Base-by-base conservation (phyloP, 1,140 invertebrate species). In the Bombus confusus region DNA sequence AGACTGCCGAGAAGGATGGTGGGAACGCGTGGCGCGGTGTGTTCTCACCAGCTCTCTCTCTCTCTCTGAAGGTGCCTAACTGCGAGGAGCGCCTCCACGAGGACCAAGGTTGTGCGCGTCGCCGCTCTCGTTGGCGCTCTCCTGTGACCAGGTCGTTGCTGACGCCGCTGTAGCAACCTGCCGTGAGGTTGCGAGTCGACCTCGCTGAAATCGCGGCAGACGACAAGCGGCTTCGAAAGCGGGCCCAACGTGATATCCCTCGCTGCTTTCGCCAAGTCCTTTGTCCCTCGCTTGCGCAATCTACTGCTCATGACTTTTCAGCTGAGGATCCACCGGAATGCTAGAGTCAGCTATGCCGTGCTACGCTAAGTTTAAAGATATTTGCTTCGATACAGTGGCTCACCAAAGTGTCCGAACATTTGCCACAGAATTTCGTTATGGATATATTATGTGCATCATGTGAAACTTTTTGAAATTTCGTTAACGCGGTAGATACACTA, bases 21-120 rank as follows among this genome's bases (percentile, higher is more conserved):
- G 95, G 94, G 95, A 95, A 95, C 94, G 93, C 90, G 91, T 92
- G 93, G 91, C 93, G 92, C 91, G 92, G 92, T 93, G 91, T 95
- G 95, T 95, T 95, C 95, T 95, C 94, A 95, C 94, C 94, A 94
- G 92, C 92, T 91, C 86, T 91, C 90, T 88, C 87, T 86, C 85
- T 83, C 85, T 83, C 81, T 83, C 72, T 73, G 69, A 73, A 75
- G 86, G 86, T 76, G 88, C 83, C 80, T 85, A 83, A 85, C 88
- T 89, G 75, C 87, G 82, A 88, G 91, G 87, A 93, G 90, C 83
- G 89, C 89, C 83, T 86, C 88, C 72, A 39, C 87, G 86, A 52
- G 64, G 80, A 90, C 64, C 89, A 87, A 90, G 89, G 85, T 88
- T 90, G 88, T 86, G 39, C 28, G 68, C 71, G 83, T 68, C 59